These are phyloP conservation scores for Micropoecilia bifurca DNA, from an alignment of 2,797 vertebrate species.

Conservation along the genomic window DNA sequence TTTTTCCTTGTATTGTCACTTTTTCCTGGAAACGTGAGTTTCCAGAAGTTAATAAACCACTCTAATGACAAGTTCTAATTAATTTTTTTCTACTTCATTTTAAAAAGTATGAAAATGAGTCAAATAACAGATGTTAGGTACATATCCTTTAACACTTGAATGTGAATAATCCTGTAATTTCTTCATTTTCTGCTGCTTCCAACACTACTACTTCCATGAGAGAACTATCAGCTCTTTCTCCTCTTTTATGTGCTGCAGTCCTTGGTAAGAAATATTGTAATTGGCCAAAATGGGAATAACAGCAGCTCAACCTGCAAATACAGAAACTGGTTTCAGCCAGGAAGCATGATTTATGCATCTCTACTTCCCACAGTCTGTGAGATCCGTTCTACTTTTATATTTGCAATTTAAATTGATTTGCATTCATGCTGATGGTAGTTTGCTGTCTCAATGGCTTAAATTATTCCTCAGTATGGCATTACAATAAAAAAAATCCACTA, in stretches of 20 bases:
- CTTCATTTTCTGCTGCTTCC: neutral
- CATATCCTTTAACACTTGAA: neutral
- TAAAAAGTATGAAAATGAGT: neutral
- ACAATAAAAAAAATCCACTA: neutral
- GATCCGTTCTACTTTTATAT: neutral
- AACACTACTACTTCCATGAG: neutral
- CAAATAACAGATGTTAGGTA: neutral
- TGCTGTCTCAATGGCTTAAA: neutral
- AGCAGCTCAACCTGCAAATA: neutral
- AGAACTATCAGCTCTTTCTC: neutral
- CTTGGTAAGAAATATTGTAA: neutral
- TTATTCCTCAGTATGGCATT: constrained; percentile 12
- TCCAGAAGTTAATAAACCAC: neutral
- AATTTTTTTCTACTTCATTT: neutral
- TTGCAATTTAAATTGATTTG: constrained; percentile 27
- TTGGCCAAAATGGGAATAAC: neutral
- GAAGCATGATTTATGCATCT: neutral
- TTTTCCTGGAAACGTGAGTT: neutral
- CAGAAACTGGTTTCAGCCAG: neutral
- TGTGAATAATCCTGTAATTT: neutral
- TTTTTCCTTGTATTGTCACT: neutral
- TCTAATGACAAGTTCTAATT: neutral
- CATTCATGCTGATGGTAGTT: neutral
- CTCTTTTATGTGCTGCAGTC: neutral
- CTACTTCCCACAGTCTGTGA: constrained; percentile 1